These are phyloP conservation scores for Clamator glandarius DNA, from an alignment of 2,797 vertebrate species.

Conservation along the genomic window DNA sequence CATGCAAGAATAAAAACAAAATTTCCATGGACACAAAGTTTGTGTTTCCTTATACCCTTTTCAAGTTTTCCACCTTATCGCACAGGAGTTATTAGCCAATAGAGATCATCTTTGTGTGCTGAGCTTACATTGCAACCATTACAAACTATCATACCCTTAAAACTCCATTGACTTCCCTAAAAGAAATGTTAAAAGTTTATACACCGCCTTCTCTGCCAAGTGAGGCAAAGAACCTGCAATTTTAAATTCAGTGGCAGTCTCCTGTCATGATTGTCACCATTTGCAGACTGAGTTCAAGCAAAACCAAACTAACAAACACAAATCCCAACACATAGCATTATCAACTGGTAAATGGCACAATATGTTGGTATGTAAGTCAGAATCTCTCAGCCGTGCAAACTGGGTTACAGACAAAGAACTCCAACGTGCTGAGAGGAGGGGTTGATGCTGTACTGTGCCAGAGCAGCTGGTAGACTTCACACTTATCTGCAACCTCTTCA, in stretches of 20 bases:
- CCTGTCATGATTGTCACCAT: not conserved
- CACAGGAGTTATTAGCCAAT: not conserved
- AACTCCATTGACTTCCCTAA: not conserved
- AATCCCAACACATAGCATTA: not conserved
- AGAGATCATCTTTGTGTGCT: not conserved
- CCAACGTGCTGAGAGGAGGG: fast-evolving
- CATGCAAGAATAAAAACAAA: not conserved
- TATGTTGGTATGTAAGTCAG: not conserved
- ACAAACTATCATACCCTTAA: not conserved
- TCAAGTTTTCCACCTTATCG: not conserved
- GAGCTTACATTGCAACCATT: not conserved
- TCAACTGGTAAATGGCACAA: not conserved
- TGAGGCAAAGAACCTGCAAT: not conserved
- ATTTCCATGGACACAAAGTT: not conserved
- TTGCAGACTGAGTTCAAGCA: not conserved
- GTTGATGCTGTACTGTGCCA: not conserved
- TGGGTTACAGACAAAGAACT: conserved; percentile 6
- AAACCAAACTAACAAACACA: not conserved
- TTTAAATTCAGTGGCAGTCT: not conserved
- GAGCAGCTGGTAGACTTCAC: conserved; percentile 32
- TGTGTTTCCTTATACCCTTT: not conserved
- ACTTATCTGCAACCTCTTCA: not conserved
- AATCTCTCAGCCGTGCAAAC: not conserved
- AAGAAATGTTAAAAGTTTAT: not conserved
- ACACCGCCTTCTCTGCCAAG: not conserved